Base-by-base conservation (phyloP, 2,113 vertebrate species). In the Rutilus rutilus region DNA sequence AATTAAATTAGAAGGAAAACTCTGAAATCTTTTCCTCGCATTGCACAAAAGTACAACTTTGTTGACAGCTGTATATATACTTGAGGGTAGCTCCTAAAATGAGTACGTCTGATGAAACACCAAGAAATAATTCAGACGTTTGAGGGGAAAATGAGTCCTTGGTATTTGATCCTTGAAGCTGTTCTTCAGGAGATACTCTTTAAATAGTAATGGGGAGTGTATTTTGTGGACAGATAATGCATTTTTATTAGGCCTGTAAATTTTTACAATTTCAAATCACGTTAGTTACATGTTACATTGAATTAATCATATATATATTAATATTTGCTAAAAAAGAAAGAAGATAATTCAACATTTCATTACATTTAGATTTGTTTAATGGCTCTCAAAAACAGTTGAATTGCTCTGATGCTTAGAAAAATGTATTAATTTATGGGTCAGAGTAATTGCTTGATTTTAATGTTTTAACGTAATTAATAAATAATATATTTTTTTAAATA, bases 71-170 rank as follows among this genome's bases (percentile, higher is more conserved):
- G 80, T 60, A 52, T 65, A n/a, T 57, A 81, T 65, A 65, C 60
- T 81, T 30, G n/a, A 65, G 78, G 45, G 25, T 54, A 52, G 80
- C 80, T 84, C 71, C 75, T 82, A 79, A 87, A 79, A 85, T 82
- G 69, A 82, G 87, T 78, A 47, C 76, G 87, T 89, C 84, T 92
- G 90, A 89, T 90, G 87, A 87, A 88, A 90, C 83, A 74, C 15
- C 50, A 80, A 86, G 91, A 89, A 91, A 90, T 89, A 60, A 80
- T 65, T 73, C 25, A 50, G 81, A 78, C 75, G 76, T 73, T 78
- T 83, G 60, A 77, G 59, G 42, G 67, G 62, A 87, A 65, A 83
- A 75, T 75, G 19, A 65, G 54, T 82, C 62, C 67, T 76, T 84
- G 60, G 30, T 83, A 21, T 69, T 54, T 57, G 36, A 39, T 33